Percentiles rank a stretch among this genome's conserved stretches.
Conservation (phyloP, 2,113 vertebrate genomes). For the Nothoprocta pentlandii region DNA sequence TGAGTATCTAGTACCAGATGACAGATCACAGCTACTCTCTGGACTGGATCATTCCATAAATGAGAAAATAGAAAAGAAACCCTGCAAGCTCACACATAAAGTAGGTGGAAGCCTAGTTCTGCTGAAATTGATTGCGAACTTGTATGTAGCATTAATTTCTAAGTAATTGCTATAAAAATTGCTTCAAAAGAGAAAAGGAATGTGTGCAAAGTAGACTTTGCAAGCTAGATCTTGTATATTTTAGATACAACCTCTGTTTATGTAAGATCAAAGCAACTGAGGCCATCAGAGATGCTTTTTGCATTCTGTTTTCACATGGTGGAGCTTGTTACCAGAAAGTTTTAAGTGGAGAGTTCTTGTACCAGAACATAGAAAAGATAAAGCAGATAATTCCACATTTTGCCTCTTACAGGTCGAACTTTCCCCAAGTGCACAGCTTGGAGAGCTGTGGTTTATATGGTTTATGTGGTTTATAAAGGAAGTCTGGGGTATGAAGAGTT, state of each 20-base stretch:
- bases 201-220: background rate
- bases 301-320: background rate
- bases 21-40: conserved; percentile 24
- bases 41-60: conserved; percentile 1
- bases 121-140: background rate
- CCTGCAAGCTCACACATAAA: background rate
- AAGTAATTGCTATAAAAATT: conserved; percentile 5
- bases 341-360: background rate
- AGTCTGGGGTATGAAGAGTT: background rate
- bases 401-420: background rate
- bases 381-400: too few relatives aligned
- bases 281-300: background rate
- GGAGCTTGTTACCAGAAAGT: background rate
- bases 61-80: background rate
- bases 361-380: too few relatives aligned
- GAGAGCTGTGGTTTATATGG: background rate
- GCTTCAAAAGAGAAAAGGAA: background rate
- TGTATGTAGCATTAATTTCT: background rate
- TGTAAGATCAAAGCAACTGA: background rate
- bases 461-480: conserved; percentile 11
- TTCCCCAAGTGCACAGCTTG: conserved; percentile 5
- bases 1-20: background rate
- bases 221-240: background rate
- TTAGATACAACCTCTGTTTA: background rate
- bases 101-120: background rate